Evolutionary conservation across 2,797 vertebrate genomes (phyloP).

Genomic region (Phoeniculus purpureus): DNA sequence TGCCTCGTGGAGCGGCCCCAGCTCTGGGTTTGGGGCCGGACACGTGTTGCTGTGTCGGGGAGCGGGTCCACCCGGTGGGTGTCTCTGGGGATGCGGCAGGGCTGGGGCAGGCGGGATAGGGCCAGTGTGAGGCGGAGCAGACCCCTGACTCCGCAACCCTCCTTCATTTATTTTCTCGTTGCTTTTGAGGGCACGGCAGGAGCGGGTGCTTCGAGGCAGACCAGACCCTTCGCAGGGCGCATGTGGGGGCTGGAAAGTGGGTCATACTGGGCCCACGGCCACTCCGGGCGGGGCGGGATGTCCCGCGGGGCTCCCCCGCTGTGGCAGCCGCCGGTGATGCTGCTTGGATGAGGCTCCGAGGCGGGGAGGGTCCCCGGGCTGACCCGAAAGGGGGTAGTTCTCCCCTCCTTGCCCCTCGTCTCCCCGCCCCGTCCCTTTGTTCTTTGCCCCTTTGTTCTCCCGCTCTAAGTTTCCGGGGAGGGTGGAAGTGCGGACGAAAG

Average conservation of each 20-base stretch:
- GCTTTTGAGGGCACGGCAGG: background rate
- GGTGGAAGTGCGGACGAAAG: background rate
- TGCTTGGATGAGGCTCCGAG: background rate
- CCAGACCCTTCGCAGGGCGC: background rate
- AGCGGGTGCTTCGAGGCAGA: background rate
- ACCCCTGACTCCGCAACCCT: too few relatives aligned
- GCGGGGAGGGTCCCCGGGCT: background rate
- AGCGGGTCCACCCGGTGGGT: background rate
- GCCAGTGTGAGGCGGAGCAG: background rate
- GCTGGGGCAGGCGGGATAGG: background rate
- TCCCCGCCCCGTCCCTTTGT: constrained; percentile 22
- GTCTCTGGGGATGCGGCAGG: background rate
- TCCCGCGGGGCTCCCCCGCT: background rate
- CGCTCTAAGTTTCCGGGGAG: background rate
- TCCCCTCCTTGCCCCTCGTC: background rate
- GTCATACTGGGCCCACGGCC: background rate
- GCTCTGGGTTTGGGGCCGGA: background rate
- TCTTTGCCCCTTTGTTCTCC: constrained; percentile 53
- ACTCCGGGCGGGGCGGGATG: background rate
- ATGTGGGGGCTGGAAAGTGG: too few relatives aligned
- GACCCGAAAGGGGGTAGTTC: background rate
- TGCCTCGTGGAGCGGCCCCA: background rate
- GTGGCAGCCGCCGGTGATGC: background rate
- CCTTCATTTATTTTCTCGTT: accelerated
- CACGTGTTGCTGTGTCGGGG: background rate